Evolutionary conservation across 2,797 vertebrate genomes (phyloP).

Genomic region (Micromesistius poutassou): DNA sequence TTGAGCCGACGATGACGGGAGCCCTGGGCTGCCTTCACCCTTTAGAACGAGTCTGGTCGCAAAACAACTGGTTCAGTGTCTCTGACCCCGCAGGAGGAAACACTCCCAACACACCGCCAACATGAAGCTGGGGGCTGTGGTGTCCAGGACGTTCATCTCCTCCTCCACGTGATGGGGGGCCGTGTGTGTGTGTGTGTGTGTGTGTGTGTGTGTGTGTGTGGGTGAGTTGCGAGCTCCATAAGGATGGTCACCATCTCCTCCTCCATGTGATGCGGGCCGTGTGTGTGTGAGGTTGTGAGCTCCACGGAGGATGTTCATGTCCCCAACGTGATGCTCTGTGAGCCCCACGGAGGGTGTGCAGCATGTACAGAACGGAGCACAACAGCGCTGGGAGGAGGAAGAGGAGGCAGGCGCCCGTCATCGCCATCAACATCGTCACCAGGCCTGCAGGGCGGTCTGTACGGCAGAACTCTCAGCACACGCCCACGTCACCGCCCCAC

Average conservation of each 20-base stretch:
- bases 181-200: conserved; percentile 24
- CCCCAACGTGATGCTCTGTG: no score
- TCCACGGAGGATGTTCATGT: no score
- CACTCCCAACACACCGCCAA: conserved; percentile 43
- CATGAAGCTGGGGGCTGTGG: conserved; percentile 26
- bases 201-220: not conserved
- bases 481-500: not conserved
- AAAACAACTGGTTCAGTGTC: conserved; percentile 30
- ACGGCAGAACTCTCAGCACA: not conserved
- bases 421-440: not conserved
- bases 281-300: conserved; percentile 5
- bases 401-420: not conserved
- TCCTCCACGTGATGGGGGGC: conserved; percentile 55
- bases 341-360: not conserved
- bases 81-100: not conserved
- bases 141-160: conserved; percentile 16
- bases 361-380: not conserved
- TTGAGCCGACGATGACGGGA: not conserved
- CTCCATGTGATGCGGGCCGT: conserved; percentile 56
- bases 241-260: not conserved
- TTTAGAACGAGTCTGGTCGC: conserved; percentile 39
- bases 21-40: conserved; percentile 35
- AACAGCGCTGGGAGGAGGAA: not conserved
- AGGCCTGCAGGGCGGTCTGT: not conserved
- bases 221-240: no score